A percentile compares a stretch with the other conserved stretches of the same genome.
These are phyloP conservation scores for Lithodes maja DNA, from an alignment of 2,888 invertebrate genomes.

Conservation along the genomic window DNA sequence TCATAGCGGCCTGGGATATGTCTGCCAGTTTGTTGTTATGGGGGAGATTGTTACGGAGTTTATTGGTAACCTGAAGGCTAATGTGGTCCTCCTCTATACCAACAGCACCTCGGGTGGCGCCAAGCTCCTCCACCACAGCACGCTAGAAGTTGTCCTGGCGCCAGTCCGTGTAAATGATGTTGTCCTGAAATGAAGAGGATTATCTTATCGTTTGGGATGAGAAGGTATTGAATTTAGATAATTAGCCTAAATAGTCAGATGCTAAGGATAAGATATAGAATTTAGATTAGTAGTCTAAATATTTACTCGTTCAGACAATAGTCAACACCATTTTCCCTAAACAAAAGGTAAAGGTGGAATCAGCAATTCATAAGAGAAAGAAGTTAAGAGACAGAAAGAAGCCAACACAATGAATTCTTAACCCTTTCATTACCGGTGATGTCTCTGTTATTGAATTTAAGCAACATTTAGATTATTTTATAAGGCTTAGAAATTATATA, in stretches of 20 bases:
- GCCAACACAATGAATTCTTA: too few relatives aligned
- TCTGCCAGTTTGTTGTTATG: too few relatives aligned
- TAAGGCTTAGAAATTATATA: too few relatives aligned
- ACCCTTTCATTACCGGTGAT: not conserved
- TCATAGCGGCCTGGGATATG: not conserved
- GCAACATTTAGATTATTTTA: too few relatives aligned
- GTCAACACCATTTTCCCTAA: too few relatives aligned
- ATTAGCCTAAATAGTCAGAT: not conserved
- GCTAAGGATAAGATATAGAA: not conserved
- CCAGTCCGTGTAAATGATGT: conserved; percentile 47
- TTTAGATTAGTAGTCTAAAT: not conserved
- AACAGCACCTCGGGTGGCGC: not conserved
- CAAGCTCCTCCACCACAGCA: conserved; percentile 23
- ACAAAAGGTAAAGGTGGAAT: too few relatives aligned
- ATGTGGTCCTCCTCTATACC: not conserved
- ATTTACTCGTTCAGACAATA: too few relatives aligned
- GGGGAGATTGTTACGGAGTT: not conserved
- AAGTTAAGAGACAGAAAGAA: too few relatives aligned
- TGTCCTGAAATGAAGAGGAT: conserved; percentile 22
- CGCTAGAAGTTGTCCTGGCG: conserved; percentile 32
- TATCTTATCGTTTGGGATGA: not conserved
- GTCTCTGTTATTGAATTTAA: too few relatives aligned
- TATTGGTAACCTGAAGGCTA: not conserved
- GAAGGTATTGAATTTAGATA: not conserved
- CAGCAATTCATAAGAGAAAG: too few relatives aligned